Percentiles rank a stretch among this genome's conserved stretches.
These are phyloP conservation scores for Drosophila dives DNA, from an alignment of 2,888 invertebrate species.

Conservation along the genomic window DNA sequence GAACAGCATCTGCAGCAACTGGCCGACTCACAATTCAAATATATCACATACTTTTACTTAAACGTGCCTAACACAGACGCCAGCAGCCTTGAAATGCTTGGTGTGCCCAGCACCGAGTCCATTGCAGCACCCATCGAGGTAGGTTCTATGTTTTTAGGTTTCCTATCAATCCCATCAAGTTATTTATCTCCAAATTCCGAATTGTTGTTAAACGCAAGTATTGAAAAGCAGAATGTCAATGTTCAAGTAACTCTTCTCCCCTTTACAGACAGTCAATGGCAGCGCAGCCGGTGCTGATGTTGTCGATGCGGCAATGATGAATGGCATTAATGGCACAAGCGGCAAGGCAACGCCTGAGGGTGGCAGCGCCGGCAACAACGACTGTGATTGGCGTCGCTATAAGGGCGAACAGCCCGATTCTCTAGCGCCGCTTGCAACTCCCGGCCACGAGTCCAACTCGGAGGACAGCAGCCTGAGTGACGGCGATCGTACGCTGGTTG, in stretches of 20 bases:
- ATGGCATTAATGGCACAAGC: slow-evolving; percentile 48
- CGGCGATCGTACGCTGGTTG: slow-evolving; percentile 87
- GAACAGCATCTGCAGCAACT: slow-evolving; percentile 83
- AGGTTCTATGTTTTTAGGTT: slow-evolving; percentile 11
- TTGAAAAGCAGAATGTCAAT: slow-evolving; percentile 15
- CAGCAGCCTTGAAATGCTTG: slow-evolving; percentile 85
- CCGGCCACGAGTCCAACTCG: slow-evolving; percentile 88
- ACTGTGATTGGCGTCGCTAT: slow-evolving; percentile 68
- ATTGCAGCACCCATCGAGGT: slow-evolving; percentile 57
- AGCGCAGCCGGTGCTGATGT: slow-evolving; percentile 81
- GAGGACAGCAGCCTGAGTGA: slow-evolving; percentile 92
- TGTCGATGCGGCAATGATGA: slow-evolving; percentile 83
- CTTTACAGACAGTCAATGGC: slow-evolving; percentile 55
- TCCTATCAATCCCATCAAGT: not conserved
- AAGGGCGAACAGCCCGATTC: slow-evolving; percentile 62
- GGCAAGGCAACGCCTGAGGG: slow-evolving; percentile 29
- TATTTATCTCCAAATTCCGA: not conserved
- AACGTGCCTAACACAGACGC: slow-evolving; percentile 88
- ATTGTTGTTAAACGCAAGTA: slow-evolving; percentile 29
- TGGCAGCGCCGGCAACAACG: slow-evolving; percentile 37
- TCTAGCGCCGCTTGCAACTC: slow-evolving; percentile 82
- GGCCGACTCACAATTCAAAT: slow-evolving; percentile 85
- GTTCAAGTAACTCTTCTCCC: slow-evolving; percentile 27
- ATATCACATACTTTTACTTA: slow-evolving; percentile 88
- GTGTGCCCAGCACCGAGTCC: slow-evolving; percentile 85